phyloP scores from a whole-genome alignment of 1,140 invertebrate genomes.

The Neotoxoptera formosana region DNA sequence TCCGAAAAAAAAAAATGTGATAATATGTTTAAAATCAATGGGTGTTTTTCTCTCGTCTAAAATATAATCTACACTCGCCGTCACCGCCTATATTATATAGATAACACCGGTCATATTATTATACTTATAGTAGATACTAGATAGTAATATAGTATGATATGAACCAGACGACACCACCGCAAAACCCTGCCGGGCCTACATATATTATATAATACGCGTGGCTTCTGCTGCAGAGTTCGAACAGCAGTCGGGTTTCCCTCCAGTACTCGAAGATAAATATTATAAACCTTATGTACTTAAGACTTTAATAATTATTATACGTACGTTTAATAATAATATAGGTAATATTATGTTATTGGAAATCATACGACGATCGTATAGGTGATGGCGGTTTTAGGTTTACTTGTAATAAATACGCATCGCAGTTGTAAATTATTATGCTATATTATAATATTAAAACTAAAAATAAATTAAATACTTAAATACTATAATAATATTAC shows the following conservation, averaged over 20 bases:
- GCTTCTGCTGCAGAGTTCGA: not conserved
- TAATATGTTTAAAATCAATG: conserved; percentile 29
- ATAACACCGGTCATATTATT: no score
- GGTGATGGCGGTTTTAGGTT: not conserved
- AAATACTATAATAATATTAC: not conserved
- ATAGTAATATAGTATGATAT: no score
- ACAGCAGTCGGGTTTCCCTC: not conserved
- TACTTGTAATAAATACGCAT: not conserved
- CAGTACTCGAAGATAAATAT: not conserved
- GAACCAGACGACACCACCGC: not conserved
- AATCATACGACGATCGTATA: not conserved
- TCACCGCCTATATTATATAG: not conserved
- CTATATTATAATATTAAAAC: not conserved
- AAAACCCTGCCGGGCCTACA: not conserved
- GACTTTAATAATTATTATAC: not conserved
- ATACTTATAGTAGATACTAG: no score
- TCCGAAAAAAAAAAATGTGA: not conserved
- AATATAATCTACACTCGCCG: not conserved
- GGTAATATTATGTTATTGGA: not conserved
- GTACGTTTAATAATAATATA: not conserved
- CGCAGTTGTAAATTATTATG: not conserved
- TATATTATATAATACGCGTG: not conserved
- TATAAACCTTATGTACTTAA: not conserved
- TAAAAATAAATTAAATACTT: not conserved
- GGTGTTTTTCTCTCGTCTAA: not conserved